Conservation (phyloP, 1,140 invertebrate species). For the Megalonaias nervosa region DNA sequence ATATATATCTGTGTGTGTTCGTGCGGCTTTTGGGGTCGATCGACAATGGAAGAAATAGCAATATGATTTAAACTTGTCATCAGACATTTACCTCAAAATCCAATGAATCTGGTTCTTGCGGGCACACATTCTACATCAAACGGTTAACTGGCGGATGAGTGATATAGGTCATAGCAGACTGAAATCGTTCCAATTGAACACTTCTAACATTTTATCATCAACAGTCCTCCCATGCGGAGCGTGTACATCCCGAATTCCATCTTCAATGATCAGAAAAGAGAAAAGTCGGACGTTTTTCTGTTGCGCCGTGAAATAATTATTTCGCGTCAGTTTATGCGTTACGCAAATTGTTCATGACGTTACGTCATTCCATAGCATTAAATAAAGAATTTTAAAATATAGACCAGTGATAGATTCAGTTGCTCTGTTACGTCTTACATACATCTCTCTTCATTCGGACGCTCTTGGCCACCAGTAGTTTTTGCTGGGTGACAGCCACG, state of each 20-base stretch:
- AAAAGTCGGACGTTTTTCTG: neutral
- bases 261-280: neutral
- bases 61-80: no score
- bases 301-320: no score
- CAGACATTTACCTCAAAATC: constrained; percentile 6
- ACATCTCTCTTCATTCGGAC: constrained; percentile 4
- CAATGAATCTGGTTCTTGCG: constrained; percentile 4
- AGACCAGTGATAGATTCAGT: no score
- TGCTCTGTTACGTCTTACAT: no score
- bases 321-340: no score
- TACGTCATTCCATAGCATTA: no score
- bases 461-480: neutral
- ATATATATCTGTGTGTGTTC: no score
- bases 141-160: neutral
- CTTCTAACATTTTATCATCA: constrained; percentile 11
- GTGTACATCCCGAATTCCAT: constrained; percentile 1
- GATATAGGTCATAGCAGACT: neutral
- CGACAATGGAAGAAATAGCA: no score
- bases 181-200: neutral
- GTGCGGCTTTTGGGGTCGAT: no score
- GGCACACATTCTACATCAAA: neutral
- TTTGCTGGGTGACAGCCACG: neutral
- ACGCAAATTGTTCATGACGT: no score
- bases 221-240: neutral
- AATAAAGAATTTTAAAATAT: neutral